A percentile compares a stretch with the other conserved stretches of the same genome.
Conservation (phyloP, 2,888 invertebrate genomes). For the Acanthoscelides obtectus region DNA sequence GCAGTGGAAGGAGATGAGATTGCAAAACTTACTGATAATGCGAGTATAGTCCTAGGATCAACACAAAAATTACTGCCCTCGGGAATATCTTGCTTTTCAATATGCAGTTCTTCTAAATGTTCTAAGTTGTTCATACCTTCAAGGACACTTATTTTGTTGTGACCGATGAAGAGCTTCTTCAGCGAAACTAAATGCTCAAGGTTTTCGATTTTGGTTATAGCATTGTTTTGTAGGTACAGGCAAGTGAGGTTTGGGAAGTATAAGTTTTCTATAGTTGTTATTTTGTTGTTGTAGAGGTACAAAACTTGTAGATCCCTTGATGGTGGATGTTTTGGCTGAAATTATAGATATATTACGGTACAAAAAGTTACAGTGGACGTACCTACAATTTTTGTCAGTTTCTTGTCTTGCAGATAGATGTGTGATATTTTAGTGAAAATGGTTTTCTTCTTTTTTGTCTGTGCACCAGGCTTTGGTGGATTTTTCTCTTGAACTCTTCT, state of each 20-base stretch:
- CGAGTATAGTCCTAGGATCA: constrained; percentile 58
- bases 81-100: constrained; percentile 61
- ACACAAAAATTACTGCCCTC: constrained; percentile 59
- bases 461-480: not conserved
- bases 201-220: constrained; percentile 69
- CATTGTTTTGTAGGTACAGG: constrained; percentile 78
- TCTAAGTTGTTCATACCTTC: constrained; percentile 61
- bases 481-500: not conserved
- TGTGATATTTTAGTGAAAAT: constrained; percentile 23
- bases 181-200: constrained; percentile 61
- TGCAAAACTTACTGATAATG: constrained; percentile 52
- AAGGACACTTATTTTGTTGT: constrained; percentile 63
- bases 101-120: constrained; percentile 61
- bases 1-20: not conserved
- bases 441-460: constrained; percentile 5
- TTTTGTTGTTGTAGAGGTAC: constrained; percentile 61
- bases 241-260: constrained; percentile 55
- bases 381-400: constrained; percentile 28
- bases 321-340: constrained; percentile 15
- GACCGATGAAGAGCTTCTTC: constrained; percentile 71
- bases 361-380: not conserved
- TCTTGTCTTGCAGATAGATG: constrained; percentile 29
- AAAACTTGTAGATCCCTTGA: constrained; percentile 54
- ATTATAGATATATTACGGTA: not conserved
- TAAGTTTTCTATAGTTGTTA: constrained; percentile 55